Evolutionary conservation across 1,140 invertebrate species (phyloP).

Genomic region (Gonioctena quinquepunctata): DNA sequence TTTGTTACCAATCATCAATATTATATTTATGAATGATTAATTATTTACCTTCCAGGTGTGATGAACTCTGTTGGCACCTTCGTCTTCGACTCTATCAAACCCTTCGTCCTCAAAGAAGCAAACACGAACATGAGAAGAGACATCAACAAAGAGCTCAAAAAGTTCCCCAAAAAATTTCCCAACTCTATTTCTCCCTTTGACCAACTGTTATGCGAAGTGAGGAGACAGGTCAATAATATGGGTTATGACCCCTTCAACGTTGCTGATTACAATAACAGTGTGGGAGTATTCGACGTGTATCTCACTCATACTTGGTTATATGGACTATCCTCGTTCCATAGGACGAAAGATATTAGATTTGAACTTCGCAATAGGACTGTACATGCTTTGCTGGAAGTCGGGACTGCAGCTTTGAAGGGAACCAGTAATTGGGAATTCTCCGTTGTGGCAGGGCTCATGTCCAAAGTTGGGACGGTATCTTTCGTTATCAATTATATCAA

Average conservation of each 20-base stretch:
- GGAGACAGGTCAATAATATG: conserved; percentile 71
- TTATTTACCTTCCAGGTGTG: conserved; percentile 56
- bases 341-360: conserved; percentile 71
- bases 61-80: conserved; percentile 80
- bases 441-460: conserved; percentile 67
- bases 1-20: not conserved
- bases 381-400: conserved; percentile 69
- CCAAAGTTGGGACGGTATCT: conserved; percentile 69
- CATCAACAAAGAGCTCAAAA: conserved; percentile 60
- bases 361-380: conserved; percentile 73
- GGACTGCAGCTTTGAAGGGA: conserved; percentile 77
- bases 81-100: conserved; percentile 84
- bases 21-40: not conserved
- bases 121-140: conserved; percentile 66
- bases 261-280: conserved; percentile 70
- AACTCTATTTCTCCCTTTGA: conserved; percentile 86
- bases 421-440: conserved; percentile 77
- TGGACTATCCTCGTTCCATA: conserved; percentile 78
- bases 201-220: conserved; percentile 73
- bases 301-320: conserved; percentile 75
- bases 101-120: conserved; percentile 76
- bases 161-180: conserved; percentile 73
- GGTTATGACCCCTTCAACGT: conserved; percentile 73
- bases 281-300: conserved; percentile 70
- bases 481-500: conserved; percentile 78